These are phyloP conservation scores for Paradisaea rubra DNA, from an alignment of 2,113 vertebrate species.

Conservation along the genomic window DNA sequence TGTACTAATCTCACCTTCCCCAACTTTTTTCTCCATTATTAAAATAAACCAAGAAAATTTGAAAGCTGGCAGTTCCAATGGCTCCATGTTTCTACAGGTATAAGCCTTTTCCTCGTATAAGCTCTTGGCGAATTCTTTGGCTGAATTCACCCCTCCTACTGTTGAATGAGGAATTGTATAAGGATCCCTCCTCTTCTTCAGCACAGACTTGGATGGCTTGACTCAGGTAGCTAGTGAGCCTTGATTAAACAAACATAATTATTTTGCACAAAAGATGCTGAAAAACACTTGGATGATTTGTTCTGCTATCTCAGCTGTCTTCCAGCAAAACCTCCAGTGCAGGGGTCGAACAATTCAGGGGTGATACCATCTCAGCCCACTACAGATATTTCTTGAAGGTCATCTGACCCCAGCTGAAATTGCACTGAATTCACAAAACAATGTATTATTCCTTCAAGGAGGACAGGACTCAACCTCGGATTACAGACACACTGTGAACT, in stretches of 20 bases:
- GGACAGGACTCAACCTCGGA: fast-evolving
- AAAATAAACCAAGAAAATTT: background rate
- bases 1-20: background rate
- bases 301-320: background rate
- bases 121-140: background rate
- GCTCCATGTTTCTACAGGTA: background rate
- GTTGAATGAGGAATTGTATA: background rate
- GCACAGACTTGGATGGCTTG: background rate
- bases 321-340: background rate
- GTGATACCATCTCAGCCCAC: background rate
- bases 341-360: background rate
- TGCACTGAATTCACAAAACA: background rate
- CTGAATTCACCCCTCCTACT: background rate
- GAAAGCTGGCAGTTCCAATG: background rate
- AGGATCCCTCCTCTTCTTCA: background rate
- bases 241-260: background rate
- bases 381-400: background rate
- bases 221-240: background rate
- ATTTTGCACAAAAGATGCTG: background rate
- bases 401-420: background rate
- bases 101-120: background rate
- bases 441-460: background rate
- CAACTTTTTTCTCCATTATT: background rate
- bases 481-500: background rate
- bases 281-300: background rate